These are phyloP conservation scores for Silurus glanis DNA, from an alignment of 2,113 vertebrate genomes.

Conservation along the genomic window DNA sequence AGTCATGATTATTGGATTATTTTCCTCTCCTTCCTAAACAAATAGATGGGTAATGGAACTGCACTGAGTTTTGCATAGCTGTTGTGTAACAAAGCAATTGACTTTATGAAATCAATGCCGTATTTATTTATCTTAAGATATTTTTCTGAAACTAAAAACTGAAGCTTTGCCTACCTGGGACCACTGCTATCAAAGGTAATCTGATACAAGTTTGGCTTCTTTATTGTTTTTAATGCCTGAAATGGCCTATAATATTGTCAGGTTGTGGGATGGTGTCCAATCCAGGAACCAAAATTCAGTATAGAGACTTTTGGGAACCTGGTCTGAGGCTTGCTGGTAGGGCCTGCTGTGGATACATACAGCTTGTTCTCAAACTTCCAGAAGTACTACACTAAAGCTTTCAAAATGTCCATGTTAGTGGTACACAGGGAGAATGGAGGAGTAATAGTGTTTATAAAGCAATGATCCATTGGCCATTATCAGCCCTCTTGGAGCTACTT, in stretches of 20 bases:
- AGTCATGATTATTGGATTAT: neutral
- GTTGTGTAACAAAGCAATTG: neutral
- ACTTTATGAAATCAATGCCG: neutral
- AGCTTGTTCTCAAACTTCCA: neutral
- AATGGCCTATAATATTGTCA: neutral
- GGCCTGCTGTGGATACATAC: neutral
- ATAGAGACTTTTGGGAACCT: neutral
- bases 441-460: conserved; percentile 10
- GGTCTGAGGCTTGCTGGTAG: neutral
- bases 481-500: neutral
- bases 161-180: conserved; percentile 9
- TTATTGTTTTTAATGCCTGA: neutral
- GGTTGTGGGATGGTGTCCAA: neutral
- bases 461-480: conserved; percentile 16
- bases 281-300: conserved; percentile 17
- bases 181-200: neutral
- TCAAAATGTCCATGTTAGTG: neutral
- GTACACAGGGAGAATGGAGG: neutral
- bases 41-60: neutral
- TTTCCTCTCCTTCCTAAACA: neutral
- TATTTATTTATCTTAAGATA: conserved; percentile 1
- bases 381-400: conserved; percentile 3
- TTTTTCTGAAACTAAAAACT: neutral
- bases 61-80: neutral
- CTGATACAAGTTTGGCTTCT: neutral